A percentile compares a stretch with the other conserved stretches of the same genome.
Conservation (phyloP, 2,888 invertebrate genomes). For the Stenotaenia linearis region DNA sequence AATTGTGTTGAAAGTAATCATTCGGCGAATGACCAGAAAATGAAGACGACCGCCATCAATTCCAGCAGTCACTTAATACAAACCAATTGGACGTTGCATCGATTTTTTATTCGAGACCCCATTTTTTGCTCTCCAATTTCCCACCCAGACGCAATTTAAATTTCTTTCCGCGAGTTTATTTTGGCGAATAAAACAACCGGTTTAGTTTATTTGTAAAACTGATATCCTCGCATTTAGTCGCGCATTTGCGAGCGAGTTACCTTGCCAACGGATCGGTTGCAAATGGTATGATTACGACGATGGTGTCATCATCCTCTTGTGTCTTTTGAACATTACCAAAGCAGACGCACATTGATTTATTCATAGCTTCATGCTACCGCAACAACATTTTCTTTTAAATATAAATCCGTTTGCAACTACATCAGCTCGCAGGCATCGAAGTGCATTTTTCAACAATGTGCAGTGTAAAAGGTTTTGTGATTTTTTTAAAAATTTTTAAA, state of each 20-base stretch:
- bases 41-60: too few species aligned
- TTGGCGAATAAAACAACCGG: too few species aligned
- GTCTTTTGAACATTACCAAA: neutral
- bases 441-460: neutral
- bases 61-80: too few species aligned
- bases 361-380: neutral
- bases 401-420: neutral
- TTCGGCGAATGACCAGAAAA: neutral
- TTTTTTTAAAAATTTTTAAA: neutral
- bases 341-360: neutral
- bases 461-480: neutral
- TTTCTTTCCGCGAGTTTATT: too few species aligned
- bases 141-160: too few species aligned
- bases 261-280: neutral
- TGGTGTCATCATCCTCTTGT: neutral
- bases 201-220: too few species aligned
- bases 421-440: neutral
- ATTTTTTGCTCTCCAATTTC: too few species aligned
- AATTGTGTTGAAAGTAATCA: neutral
- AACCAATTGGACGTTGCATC: neutral
- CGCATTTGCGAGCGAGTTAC: neutral
- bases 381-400: neutral
- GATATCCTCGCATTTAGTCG: too few species aligned
- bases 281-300: too few species aligned
- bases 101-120: too few species aligned